Evolutionary conservation across 2,113 vertebrate species (phyloP), one percentile per base, ranked within the genome.

Genomic region (Lichenostomus cassidix): DNA sequence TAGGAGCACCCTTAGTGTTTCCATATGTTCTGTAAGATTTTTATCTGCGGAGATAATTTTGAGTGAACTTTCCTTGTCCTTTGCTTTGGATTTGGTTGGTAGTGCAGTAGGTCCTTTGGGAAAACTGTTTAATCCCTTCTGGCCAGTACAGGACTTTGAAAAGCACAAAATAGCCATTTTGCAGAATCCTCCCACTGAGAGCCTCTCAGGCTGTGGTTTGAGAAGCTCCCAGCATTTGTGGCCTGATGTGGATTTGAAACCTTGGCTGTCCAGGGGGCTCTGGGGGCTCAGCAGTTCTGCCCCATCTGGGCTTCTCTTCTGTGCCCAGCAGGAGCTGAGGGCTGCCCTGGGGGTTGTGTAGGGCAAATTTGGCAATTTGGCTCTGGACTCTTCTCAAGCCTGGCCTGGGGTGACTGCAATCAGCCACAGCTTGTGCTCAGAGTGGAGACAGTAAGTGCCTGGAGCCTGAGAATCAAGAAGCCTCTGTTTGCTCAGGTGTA

Each of bases 401-500:
- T 70, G 90, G 76, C 68, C 71, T 41, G 4, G 2, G 15, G 52
- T 74, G 41, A 16, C 59, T 88, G 62, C 41, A 60, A 28, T 62
- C 78, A 63, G 68, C 50, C 82, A 24, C 3, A 9, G 15, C 87
- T 83, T 47, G 24, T 47, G 63, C 35, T 91, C 82, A 35, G 24
- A 10, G 46, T 23, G 24, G 60, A 67, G 75, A 31, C 21, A 52
- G 62, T 23, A 20, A 87, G 63, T 31, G 70, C 65, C 73, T 47
- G 63, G 56, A 73, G 64, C 71, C 79, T 53, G 64, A 68, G 75
- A 90, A 88, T 77, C 39, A 90, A 80, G 87, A 35, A 78, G 64
- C 56, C 47, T 73, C 52, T 70, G 68, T 79, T 87, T 87, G 46
- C 68, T 95, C 71, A 88, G 79, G 92, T 96, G 63, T 93, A 53